Evolutionary conservation across 2,797 vertebrate species (phyloP), one percentile per base, ranked within the genome.

Genomic region (Ceryle rudis): DNA sequence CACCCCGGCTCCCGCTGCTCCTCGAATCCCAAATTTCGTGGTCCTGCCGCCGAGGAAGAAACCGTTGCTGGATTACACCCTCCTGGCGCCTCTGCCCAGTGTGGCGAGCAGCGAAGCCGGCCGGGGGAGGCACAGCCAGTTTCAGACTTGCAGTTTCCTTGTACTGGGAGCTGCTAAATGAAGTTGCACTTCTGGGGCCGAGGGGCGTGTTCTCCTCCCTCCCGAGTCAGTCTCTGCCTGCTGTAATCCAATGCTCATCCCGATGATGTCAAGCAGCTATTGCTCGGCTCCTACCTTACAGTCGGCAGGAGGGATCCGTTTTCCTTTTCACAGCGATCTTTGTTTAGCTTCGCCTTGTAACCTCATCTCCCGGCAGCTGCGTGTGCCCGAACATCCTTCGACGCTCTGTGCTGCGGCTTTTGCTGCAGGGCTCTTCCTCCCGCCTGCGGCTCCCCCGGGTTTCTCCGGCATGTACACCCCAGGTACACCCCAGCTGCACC

Each of bases 241-340:
- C 94, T 98, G 98, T 98, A 98, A 98, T 95, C 96, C 94, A 98
- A 98, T 86, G 97, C 98, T 97, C 88, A 33, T 95, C 89, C 95
- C 90, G 97, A 97, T 98, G 98, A 98, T 98, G 98, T 98, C 98
- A 98, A 96, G 95, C 95, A 46, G 93, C 97, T 91, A 94, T 95
- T 25, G 96, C 97, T 97, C 95, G 35, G 96, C 94, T 98, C 96
- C 97, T 95, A 97, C 97, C 95, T 97, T 97, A 75, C 94, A 10
- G 74, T 41, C 85, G 81, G 93, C 71, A 3, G 94, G 95, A 96
- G 96, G 95, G 97, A 98, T 98, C 95, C n/a, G 82, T 97, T 98
- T 98, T 98, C 98, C 98, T 97, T 51, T 74, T 87, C 72, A 41
- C 95, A 25, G 96, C 26, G 89, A 97, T 93, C 97, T 88, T 77